Evolutionary conservation across 2,113 vertebrate genomes (phyloP).

Genomic region (Saccopteryx bilineata): DNA sequence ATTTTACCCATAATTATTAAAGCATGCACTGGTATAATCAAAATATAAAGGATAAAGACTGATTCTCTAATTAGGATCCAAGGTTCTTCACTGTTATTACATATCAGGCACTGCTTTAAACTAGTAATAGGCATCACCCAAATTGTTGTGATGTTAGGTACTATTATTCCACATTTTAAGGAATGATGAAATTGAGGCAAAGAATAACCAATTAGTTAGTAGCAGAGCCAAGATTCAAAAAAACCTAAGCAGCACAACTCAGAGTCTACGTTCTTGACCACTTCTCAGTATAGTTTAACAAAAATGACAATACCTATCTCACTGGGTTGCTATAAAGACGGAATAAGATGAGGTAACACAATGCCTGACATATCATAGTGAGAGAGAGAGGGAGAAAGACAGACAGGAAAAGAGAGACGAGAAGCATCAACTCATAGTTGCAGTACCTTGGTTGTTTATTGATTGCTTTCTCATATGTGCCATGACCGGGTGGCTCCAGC

Average conservation of each 20-base stretch:
- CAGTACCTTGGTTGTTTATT: no score
- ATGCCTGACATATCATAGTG: neutral
- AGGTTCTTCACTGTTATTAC: neutral
- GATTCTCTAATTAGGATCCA: neutral
- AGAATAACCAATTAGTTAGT: slow-evolving; percentile 10
- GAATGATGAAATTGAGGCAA: neutral
- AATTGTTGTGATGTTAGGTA: neutral
- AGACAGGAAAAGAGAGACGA: no score
- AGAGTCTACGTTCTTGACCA: neutral
- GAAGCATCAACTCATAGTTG: no score
- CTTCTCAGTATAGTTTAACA: neutral
- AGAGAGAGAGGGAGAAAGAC: no score
- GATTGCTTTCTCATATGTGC: no score
- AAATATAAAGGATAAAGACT: neutral
- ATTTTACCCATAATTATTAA: neutral
- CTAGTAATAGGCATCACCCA: neutral
- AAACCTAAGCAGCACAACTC: neutral
- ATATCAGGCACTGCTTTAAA: neutral
- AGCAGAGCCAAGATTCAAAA: neutral
- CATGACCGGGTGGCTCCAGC: no score
- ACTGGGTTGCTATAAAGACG: neutral
- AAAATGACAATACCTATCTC: neutral
- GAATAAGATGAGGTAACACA: neutral
- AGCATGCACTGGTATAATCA: neutral
- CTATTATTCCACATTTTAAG: neutral